Evolutionary conservation across 2,797 vertebrate species (phyloP), one percentile per base, ranked within the genome.

Genomic region (Characodon lateralis): DNA sequence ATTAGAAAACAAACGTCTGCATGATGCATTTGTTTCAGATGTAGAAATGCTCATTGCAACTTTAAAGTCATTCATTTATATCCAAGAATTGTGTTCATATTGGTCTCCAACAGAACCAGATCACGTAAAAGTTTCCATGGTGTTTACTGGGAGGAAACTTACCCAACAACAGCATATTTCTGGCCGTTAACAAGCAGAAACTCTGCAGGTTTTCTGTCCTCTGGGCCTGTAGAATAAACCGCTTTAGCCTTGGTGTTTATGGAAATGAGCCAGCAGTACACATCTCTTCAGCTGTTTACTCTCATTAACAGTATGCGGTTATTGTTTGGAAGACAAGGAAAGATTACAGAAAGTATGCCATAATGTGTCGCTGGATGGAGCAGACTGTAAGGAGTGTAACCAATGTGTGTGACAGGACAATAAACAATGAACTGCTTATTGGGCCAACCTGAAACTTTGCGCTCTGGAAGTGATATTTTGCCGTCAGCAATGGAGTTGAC

Each of bases 151-250:
- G 41, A 22, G 4, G 28, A 18, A 72, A 88, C 97, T 90, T 94
- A 99, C 98, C 98, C 98, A n/a, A 99, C 96, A 0, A 99, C 98
- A 39, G 98, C 97, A 71, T 98, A 99, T 77, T 96, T 98, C 80
- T 98, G 96, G 48, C 97, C 97, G 76, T 97, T 96, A 1, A 99
- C 95, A 59, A 95, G 88, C 81, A 99, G 96, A 79, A 97, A 97
- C 39, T 99, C 98, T 0, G 94, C 63, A 41, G 97, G 96, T 79
- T 97, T 98, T 87, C 95, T 95, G 78, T 98, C 97, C 83, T 98
- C 96, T 26, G 93, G 73, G 91, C 92, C 97, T 95, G 86, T 12
- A 59, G 43, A 1, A 6, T 31, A 79, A n/a, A 69, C 4, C 0
- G 20, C 68, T 9, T n/a, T 26, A 50, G 48, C 13, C 12, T 50